phyloP scores from a whole-genome alignment of 2,888 invertebrate genomes.

The Iselma pallidipennis region DNA sequence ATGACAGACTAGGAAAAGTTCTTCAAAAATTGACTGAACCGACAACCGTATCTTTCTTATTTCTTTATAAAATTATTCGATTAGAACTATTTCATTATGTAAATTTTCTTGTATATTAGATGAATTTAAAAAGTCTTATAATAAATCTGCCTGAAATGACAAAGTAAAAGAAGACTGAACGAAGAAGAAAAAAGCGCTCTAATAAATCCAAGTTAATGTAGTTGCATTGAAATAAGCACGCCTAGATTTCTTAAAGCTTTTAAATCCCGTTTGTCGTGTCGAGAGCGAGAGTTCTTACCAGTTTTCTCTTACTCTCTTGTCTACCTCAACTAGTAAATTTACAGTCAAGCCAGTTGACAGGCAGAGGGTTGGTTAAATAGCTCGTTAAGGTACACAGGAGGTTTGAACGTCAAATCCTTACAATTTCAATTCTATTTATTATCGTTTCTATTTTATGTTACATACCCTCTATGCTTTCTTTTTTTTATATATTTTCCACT shows the following conservation, averaged over 20 bases:
- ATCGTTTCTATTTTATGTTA: not conserved
- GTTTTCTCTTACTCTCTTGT: not conserved
- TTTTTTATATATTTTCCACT: not conserved
- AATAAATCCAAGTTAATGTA: constrained; percentile 16
- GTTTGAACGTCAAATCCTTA: constrained; percentile 12
- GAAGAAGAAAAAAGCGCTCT: not conserved
- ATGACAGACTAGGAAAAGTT: not conserved
- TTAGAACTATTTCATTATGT: not conserved
- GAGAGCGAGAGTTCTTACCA: constrained; percentile 20
- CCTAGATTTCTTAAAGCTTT: constrained; percentile 19
- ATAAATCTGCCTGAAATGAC: not conserved
- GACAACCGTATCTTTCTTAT: not conserved
- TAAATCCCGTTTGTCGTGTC: constrained; percentile 20
- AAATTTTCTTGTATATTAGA: no score
- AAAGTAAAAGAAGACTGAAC: not conserved
- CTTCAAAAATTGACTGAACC: not conserved
- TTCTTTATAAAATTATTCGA: not conserved
- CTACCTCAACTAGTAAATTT: constrained; percentile 40
- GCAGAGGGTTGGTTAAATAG: constrained; percentile 45
- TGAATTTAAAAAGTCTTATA: not conserved
- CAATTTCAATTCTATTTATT: not conserved
- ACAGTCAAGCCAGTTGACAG: constrained; percentile 40
- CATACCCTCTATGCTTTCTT: not conserved
- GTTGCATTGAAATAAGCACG: constrained; percentile 15
- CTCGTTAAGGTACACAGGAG: constrained; percentile 45